These are phyloP conservation scores for Emydura subglobosa DNA, from an alignment of 2,113 vertebrate genomes.

Conservation along the genomic window DNA sequence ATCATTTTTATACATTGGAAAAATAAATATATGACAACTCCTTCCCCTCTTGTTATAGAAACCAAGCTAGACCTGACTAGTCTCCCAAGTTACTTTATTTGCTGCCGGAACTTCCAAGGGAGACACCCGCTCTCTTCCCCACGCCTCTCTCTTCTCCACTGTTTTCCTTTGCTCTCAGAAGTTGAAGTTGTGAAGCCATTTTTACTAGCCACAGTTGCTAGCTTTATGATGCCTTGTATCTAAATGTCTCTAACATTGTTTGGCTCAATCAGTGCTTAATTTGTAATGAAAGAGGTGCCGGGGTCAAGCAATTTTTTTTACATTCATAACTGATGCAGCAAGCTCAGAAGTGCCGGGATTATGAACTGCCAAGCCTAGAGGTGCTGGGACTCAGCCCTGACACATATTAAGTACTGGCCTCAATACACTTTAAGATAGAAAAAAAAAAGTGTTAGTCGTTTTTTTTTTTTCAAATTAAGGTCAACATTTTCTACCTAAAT, in stretches of 20 bases:
- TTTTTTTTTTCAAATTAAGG: neutral
- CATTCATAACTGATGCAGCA: neutral
- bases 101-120: neutral
- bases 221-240: neutral
- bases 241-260: neutral
- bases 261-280: neutral
- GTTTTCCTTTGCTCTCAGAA: neutral
- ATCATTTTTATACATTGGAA: neutral
- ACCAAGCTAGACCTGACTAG: neutral
- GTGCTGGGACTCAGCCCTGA: neutral
- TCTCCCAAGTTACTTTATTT: neutral
- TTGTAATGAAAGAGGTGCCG: neutral
- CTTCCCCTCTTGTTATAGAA: neutral
- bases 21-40: neutral
- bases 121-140: neutral
- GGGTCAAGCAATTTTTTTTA: neutral
- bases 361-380: neutral
- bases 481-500: rapidly evolving
- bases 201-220: neutral
- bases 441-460: neutral
- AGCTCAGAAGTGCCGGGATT: neutral
- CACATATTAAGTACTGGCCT: neutral
- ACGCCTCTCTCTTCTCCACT: neutral
- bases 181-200: neutral
- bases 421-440: neutral